Base-by-base conservation (phyloP, 2,888 invertebrate species). In the Lycaena phlaeas region DNA sequence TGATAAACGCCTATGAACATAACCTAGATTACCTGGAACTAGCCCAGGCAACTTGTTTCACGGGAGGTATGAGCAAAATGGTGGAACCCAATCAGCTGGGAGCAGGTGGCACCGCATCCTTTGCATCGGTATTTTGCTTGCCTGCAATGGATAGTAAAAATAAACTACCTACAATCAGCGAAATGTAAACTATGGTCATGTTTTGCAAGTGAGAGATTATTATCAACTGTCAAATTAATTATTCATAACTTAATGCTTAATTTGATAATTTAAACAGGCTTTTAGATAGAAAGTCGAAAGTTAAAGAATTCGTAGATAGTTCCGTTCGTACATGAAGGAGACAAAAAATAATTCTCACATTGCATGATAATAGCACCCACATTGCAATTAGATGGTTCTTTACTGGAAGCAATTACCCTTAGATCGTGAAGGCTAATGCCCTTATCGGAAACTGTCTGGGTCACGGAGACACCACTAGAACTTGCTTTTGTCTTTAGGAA, bases 401-500 rank as follows among this genome's bases (percentile, higher is more conserved):
- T 37, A 29, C 36, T 27, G 43, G 31, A 25, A 38, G 28, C 27
- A 22, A 41, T 46, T 41, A 40, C 36, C 26, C 36, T 14, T 29
- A 28, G 30, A 28, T 27, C 26, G 43, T 28, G 40, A 43, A 47
- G 45, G 47, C 28, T 30, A 15, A 36, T 36, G 42, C 38, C 38
- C 42, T 45, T 39, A 44, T 45, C 10, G 15, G 7, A 31, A 39
- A 34, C 10, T 26, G 17, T 28, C 31, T 26, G 40, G 36, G 38
- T 41, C 36, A 42, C 25, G 37, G 12, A 31, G 29, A 25, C 12
- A 14, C 14, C 29, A 6, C 4, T 12, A 17, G 34, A 34, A 12
- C 11, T 11, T 11, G 31, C 34, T 22, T 17, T 22, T 22, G 22
- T 34, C n/a, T n/a, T n/a, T 34, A 22, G 9, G 22, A 22, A 34